A percentile compares a stretch with the other conserved stretches of the same genome.
These are phyloP conservation scores for Sebastes variabilis DNA, from an alignment of 2,797 vertebrate genomes.

Conservation along the genomic window DNA sequence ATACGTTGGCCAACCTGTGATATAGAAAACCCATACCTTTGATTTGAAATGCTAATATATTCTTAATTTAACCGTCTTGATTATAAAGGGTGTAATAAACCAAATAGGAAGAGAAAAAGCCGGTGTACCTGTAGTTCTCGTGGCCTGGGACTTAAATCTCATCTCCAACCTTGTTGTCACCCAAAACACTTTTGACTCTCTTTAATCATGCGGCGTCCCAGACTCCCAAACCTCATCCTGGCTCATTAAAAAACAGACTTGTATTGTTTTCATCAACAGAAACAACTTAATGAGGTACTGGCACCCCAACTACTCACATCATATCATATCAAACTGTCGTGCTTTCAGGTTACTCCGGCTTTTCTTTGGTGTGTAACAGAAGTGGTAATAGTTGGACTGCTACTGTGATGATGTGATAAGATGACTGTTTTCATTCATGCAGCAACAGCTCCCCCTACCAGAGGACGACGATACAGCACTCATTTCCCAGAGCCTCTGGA, in stretches of 20 bases:
- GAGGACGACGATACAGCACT: neutral
- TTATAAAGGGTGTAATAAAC: neutral
- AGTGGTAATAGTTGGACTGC: neutral
- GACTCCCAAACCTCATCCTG: constrained; percentile 48
- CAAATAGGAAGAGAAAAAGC: neutral
- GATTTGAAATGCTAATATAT: neutral
- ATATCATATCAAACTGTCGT: constrained; percentile 21
- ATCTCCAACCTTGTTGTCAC: constrained; percentile 11
- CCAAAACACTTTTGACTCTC: neutral
- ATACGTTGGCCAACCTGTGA: neutral
- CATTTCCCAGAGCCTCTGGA: neutral
- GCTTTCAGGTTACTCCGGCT: constrained; percentile 10
- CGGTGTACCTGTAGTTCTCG: neutral
- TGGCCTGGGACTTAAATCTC: neutral
- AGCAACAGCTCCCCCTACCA: constrained; percentile 82
- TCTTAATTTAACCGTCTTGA: neutral
- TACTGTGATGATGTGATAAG: neutral
- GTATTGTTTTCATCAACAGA: constrained; percentile 33
- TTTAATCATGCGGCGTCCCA: constrained; percentile 29
- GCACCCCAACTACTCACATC: constrained; percentile 27
- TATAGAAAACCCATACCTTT: neutral
- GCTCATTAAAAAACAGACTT: constrained; percentile 46
- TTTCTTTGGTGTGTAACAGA: neutral
- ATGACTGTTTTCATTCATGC: constrained; percentile 23
- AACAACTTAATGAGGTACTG: constrained; percentile 23